Evolutionary conservation across 2,113 vertebrate genomes (phyloP), one percentile per base, ranked within the genome.

Genomic region (Callocephalon fimbriatum): DNA sequence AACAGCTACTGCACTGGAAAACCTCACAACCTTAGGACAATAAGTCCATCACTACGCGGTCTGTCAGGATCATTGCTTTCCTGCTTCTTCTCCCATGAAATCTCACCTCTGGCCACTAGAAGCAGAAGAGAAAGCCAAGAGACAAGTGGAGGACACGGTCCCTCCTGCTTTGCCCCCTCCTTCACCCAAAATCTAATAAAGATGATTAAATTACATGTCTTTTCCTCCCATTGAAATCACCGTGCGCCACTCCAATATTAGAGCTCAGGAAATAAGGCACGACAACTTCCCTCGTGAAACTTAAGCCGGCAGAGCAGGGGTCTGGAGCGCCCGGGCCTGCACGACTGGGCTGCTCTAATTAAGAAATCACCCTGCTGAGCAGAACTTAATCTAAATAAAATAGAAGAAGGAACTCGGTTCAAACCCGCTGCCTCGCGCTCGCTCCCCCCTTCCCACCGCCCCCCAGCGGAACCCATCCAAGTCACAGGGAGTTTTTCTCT

Each of bases 261-360:
- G 98, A 98, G 98, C 98, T 99, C 99, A 99, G 99, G 99, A 99
- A 99, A 99, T 98, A 93, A 98, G 97, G 97, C 95, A 98, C 95
- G 98, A 98, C 98, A 99, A 98, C 98, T 99, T 99, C 98, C 99
- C 98, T 97, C 62, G 44, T 97, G 99, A 99, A 99, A 99, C 98
- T 87, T 98, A 98, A 99, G 99, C 99, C 98, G 95, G 98, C 97
- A 98, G 96, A 91, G 95, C 86, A 96, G 98, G 98, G 98, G 98
- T 98, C 98, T 94, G 96, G 97, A 96, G 98, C 95, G 98, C 97
- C 97, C 87, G 96, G 98, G 98, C 98, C 98, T 96, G 98, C 98
- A 98, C 96, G 95, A 72, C 96, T 95, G 98, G 98, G 98, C 95
- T 44, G 90, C 97, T 97, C 98, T 98, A 98, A 98, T 98, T 99